phyloP scores from a whole-genome alignment of 1,140 invertebrate genomes.

The Zaprionus gabonicus region DNA sequence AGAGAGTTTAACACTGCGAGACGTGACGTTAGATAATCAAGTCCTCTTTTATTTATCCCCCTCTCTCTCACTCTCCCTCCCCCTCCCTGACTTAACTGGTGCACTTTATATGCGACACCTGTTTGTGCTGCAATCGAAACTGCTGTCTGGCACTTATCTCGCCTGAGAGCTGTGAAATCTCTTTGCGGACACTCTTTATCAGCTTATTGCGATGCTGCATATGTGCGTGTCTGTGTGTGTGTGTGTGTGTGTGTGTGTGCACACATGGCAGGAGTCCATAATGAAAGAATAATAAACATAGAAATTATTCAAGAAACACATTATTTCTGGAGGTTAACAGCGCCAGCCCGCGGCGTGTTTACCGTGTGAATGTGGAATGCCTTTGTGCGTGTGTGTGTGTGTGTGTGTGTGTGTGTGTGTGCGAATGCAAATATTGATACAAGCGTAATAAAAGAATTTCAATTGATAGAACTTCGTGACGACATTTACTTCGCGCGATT shows the following conservation, averaged over 20 bases:
- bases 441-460: no score
- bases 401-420: background rate
- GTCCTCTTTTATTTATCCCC: background rate
- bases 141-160: background rate
- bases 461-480: no score
- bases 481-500: no score
- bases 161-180: background rate
- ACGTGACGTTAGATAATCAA: background rate
- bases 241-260: background rate
- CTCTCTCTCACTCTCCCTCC: background rate
- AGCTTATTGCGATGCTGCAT: background rate
- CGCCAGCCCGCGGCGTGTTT: background rate
- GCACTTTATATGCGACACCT: background rate
- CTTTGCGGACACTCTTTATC: background rate
- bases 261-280: background rate
- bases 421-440: no score
- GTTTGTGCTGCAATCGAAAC: background rate
- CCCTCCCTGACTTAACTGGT: background rate
- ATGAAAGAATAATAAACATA: slow-evolving; percentile 12
- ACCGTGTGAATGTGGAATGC: background rate
- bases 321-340: background rate
- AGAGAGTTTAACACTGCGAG: background rate
- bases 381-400: no score
- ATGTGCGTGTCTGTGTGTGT: background rate
- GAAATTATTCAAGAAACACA: slow-evolving; percentile 2